Percentiles rank a stretch among this genome's conserved stretches.
Evolutionary conservation across 2,113 vertebrate genomes (phyloP).

Genomic region (Phyllostomus discolor): DNA sequence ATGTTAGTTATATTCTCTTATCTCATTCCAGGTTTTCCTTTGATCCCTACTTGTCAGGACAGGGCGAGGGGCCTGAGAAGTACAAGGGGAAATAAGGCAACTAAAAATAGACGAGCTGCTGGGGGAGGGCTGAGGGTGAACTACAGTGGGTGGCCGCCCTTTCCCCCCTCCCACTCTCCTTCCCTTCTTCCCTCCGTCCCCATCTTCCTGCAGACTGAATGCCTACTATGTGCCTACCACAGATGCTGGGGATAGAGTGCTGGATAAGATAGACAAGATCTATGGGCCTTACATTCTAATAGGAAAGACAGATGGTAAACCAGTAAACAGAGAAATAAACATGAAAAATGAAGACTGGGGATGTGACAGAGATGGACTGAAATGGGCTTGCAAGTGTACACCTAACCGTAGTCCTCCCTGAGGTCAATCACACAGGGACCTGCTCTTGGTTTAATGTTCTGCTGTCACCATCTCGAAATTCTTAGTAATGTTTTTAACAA

Average conservation of each 20-base stretch:
- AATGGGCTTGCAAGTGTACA: not conserved
- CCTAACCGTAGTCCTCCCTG: fast-evolving
- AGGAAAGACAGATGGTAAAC: not conserved
- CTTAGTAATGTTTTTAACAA: not conserved
- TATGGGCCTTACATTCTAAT: not conserved
- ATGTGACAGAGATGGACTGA: not conserved
- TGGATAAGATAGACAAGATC: not conserved
- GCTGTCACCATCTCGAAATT: not conserved
- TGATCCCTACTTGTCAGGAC: not conserved
- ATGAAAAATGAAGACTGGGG: not conserved
- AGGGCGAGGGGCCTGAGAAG: not conserved
- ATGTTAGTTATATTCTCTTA: not conserved
- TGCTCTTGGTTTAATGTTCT: not conserved
- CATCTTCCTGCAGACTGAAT: not conserved
- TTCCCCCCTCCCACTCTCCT: not conserved
- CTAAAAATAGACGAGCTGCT: not conserved
- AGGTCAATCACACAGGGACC: not conserved
- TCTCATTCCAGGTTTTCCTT: not conserved
- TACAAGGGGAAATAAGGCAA: not conserved
- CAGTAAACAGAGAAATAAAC: not conserved
- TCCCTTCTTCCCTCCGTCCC: not conserved
- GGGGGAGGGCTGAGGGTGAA: too few relatives aligned
- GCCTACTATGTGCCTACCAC: not conserved
- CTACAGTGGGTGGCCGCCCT: fast-evolving
- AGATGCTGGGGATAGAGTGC: not conserved